These are phyloP conservation scores for Eumerus sabulonum DNA, from an alignment of 2,888 invertebrate species.

Conservation along the genomic window DNA sequence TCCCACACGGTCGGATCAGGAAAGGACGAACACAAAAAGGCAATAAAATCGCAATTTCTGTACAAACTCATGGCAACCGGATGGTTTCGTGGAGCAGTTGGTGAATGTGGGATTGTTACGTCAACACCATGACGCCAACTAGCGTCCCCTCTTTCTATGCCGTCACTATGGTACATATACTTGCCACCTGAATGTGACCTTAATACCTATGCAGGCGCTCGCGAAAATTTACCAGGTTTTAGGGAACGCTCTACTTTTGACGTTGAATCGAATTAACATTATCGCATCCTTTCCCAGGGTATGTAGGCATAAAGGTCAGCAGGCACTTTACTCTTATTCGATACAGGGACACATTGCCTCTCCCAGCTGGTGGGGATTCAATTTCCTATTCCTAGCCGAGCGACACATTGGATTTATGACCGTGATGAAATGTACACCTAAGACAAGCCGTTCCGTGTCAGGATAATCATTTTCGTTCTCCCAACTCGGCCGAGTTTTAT, in stretches of 20 bases:
- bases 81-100: too few relatives aligned
- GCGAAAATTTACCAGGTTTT: too few relatives aligned
- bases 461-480: constrained; percentile 46
- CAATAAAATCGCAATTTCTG: constrained; percentile 31
- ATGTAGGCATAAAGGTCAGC: constrained; percentile 34
- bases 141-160: too few relatives aligned
- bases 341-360: constrained; percentile 11
- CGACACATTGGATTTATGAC: constrained; percentile 35
- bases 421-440: constrained; percentile 55
- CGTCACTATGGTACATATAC: too few relatives aligned
- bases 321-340: constrained; percentile 33
- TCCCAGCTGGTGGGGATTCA: constrained; percentile 17
- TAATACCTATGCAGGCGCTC: too few relatives aligned
- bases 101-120: too few relatives aligned
- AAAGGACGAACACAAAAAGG: constrained; percentile 8
- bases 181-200: too few relatives aligned
- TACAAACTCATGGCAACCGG: constrained; percentile 16
- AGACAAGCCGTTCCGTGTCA: constrained; percentile 29
- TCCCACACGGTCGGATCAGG: neutral
- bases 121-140: too few relatives aligned
- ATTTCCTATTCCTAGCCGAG: neutral
- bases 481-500: constrained; percentile 23
- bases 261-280: constrained; percentile 30
- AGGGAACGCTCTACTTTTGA: constrained; percentile 4
- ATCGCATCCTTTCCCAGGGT: constrained; percentile 20